Percentiles rank a stretch among this genome's conserved stretches.
Evolutionary conservation across 2,797 vertebrate genomes (phyloP).

Genomic region (Bufotes viridis): DNA sequence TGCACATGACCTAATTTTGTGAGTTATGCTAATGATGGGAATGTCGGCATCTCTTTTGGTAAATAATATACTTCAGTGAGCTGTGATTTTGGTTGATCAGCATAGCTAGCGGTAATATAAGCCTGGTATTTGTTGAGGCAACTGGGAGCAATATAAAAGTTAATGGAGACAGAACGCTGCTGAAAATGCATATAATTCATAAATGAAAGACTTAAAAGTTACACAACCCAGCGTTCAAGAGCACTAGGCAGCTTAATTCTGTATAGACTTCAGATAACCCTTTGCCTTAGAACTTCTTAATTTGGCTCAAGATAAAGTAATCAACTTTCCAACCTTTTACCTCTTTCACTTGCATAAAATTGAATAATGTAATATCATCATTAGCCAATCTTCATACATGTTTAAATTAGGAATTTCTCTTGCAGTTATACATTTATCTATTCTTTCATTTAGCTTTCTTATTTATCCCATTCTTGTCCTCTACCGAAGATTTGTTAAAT

Average conservation of each 20-base stretch:
- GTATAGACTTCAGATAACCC: constrained; percentile 4
- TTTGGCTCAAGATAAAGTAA: constrained; percentile 22
- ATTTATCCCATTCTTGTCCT: constrained; percentile 15
- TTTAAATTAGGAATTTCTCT: constrained; percentile 40
- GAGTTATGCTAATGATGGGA: not conserved
- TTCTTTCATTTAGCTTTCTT: constrained; percentile 34
- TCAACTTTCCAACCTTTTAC: constrained; percentile 32
- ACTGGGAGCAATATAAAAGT: constrained; percentile 10
- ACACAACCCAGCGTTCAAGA: not conserved
- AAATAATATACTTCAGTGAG: not conserved
- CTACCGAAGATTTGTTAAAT: constrained; percentile 23
- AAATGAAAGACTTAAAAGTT: not conserved
- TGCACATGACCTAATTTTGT: not conserved
- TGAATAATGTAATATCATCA: constrained; percentile 47
- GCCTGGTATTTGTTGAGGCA: not conserved
- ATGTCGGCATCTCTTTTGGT: not conserved
- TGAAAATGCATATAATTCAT: constrained; percentile 2
- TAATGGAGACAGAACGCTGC: not conserved
- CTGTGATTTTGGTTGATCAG: not conserved
- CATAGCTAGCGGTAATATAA: not conserved
- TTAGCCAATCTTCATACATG: constrained; percentile 49
- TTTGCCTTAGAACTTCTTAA: not conserved
- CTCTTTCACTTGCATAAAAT: constrained; percentile 21
- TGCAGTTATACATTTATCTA: not conserved
- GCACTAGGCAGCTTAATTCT: not conserved